Conservation (phyloP, 2,113 vertebrate species). For the Calcarius ornatus region DNA sequence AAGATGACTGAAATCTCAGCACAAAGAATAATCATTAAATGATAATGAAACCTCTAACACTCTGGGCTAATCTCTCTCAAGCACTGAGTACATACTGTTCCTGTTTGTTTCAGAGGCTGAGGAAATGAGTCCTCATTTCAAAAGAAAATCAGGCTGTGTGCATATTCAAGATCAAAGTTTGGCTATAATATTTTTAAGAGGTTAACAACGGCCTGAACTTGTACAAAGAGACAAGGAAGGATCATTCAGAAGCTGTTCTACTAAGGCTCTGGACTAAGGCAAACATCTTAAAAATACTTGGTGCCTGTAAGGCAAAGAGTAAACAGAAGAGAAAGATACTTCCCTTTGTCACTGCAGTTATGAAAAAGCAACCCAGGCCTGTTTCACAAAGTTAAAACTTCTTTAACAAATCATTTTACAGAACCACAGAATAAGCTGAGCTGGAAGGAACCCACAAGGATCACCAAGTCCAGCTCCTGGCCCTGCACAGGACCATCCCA, state of each 20-base stretch:
- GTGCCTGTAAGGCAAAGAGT: background rate
- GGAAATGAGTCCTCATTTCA: background rate
- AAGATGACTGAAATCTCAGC: background rate
- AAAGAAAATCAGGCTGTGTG: background rate
- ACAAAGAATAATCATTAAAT: background rate
- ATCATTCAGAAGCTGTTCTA: background rate
- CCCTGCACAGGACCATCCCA: background rate
- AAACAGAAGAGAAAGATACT: background rate
- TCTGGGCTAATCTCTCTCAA: background rate
- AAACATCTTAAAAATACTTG: background rate
- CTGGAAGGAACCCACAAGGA: background rate
- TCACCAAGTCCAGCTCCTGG: background rate
- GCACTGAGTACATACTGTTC: accelerated
- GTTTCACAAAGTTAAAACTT: background rate
- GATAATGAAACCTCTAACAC: background rate
- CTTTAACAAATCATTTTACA: background rate
- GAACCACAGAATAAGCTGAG: background rate
- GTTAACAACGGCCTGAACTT: background rate
- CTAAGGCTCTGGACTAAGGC: background rate
- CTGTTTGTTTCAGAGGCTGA: background rate
- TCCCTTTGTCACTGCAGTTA: background rate
- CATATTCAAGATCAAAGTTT: background rate
- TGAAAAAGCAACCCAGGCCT: background rate
- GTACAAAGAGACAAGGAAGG: background rate
- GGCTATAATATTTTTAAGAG: background rate